Evolutionary conservation across 2,797 vertebrate species (phyloP).

Genomic region (Spheniscus humboldti): DNA sequence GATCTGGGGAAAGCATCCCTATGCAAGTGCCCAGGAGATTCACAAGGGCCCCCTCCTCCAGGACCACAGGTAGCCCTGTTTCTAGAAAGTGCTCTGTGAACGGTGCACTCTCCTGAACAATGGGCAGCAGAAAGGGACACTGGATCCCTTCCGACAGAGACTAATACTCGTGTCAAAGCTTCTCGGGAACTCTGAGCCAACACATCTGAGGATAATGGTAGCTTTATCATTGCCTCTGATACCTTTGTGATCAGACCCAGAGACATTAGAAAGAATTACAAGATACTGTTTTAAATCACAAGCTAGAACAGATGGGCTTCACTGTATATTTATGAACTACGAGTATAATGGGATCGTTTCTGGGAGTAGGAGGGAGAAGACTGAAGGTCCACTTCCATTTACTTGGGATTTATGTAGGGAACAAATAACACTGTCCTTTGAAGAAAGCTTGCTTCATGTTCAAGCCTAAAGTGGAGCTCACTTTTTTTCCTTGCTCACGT

Average conservation of each 20-base stretch:
- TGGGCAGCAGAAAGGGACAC: not conserved
- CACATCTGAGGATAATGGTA: not conserved
- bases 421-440: not conserved
- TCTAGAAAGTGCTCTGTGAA: not conserved
- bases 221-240: not conserved
- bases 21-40: not conserved
- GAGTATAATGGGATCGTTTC: constrained; percentile 42
- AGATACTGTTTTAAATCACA: not conserved
- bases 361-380: constrained; percentile 15
- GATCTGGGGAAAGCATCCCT: not conserved
- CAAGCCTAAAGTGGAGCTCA: not conserved
- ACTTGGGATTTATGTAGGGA: not conserved
- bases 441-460: not conserved
- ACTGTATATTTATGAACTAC: constrained; percentile 50
- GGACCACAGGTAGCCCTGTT: not conserved
- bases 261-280: not conserved
- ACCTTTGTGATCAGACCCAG: not conserved
- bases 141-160: not conserved
- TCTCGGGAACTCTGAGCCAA: not conserved
- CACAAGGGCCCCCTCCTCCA: not conserved
- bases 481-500: not conserved
- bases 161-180: not conserved
- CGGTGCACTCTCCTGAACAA: rapidly evolving
- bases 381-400: constrained; percentile 33
- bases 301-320: constrained; percentile 44